Percentiles rank a stretch among this genome's conserved stretches.
Evolutionary conservation across 2,888 invertebrate species (phyloP).

Genomic region (Torymus texanus): DNA sequence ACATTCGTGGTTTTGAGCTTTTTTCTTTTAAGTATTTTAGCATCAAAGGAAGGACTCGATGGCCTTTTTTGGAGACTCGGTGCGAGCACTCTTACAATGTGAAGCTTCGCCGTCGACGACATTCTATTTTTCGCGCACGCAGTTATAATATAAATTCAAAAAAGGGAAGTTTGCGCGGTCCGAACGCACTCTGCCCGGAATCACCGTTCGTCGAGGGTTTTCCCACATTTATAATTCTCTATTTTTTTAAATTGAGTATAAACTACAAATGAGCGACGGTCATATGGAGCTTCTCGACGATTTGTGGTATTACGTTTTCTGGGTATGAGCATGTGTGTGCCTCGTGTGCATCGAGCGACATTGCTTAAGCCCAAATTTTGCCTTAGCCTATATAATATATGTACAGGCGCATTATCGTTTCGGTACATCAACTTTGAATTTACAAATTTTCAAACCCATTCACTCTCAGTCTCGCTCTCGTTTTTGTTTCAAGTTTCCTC

Average conservation of each 20-base stretch:
- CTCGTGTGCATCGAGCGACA: conserved; percentile 50
- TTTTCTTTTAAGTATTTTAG: conserved; percentile 70
- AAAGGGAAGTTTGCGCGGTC: conserved; percentile 35
- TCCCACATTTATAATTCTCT: conserved; percentile 20
- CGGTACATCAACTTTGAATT: conserved; percentile 56
- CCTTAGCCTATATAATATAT: conserved; percentile 57
- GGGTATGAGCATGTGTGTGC: conserved; percentile 29
- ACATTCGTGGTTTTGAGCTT: conserved; percentile 75
- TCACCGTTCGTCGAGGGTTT: conserved; percentile 52
- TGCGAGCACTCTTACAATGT: conserved; percentile 55
- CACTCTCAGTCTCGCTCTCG: conserved; percentile 28
- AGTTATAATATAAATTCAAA: conserved; percentile 46
- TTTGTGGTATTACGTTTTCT: conserved; percentile 31
- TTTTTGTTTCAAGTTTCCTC: conserved; percentile 16
- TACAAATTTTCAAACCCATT: conserved; percentile 52
- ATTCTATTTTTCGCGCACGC: conserved; percentile 53
- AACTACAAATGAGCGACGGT: conserved; percentile 41
- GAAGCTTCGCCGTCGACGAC: conserved; percentile 54
- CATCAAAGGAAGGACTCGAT: conserved; percentile 68
- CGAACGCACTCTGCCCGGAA: conserved; percentile 34
- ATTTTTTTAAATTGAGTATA: conserved; percentile 35
- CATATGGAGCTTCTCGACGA: conserved; percentile 44
- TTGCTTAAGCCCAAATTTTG: conserved; percentile 58
- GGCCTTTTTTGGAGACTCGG: conserved; percentile 51
- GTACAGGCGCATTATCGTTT: conserved; percentile 54